Conservation (phyloP, 2,888 invertebrate species). For the Timema podura region DNA sequence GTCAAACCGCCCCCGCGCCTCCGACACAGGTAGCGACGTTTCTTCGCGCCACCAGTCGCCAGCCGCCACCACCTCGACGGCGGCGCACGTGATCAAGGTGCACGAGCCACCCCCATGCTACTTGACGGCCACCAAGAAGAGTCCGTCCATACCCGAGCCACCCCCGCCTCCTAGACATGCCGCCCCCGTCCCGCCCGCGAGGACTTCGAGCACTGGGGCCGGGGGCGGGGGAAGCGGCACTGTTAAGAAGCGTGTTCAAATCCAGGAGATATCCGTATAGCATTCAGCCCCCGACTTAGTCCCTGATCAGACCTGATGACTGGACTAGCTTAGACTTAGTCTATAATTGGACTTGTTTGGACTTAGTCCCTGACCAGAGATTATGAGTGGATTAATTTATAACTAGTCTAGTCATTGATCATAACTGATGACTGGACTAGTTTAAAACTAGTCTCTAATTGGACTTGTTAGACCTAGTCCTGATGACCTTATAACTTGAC, state of each 20-base stretch:
- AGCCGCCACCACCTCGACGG: constrained; percentile 1
- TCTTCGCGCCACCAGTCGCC: constrained; percentile 15
- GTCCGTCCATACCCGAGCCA: constrained; percentile 34
- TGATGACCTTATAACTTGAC: too few relatives aligned
- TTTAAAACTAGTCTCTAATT: too few relatives aligned
- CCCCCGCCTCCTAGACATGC: constrained; percentile 40
- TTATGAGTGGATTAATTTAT: too few relatives aligned
- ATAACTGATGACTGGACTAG: too few relatives aligned
- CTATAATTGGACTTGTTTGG: too few relatives aligned
- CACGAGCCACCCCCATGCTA: constrained; percentile 53
- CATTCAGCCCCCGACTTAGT: constrained; percentile 33
- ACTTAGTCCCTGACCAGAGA: too few relatives aligned
- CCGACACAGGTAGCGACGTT: neutral
- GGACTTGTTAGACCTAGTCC: too few relatives aligned
- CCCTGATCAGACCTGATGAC: too few relatives aligned
- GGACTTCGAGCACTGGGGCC: constrained; percentile 44
- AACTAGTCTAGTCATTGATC: too few relatives aligned
- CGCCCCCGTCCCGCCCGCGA: constrained; percentile 42
- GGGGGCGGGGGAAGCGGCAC: constrained; percentile 33
- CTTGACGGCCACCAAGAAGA: constrained; percentile 44
- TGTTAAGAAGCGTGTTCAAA: constrained; percentile 73
- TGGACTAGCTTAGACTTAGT: too few relatives aligned
- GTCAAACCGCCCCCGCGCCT: constrained; percentile 39
- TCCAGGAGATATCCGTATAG: constrained; percentile 77
- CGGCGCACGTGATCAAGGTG: constrained; percentile 27